phyloP scores from a whole-genome alignment of 2,113 vertebrate species.

The Orientallactaga bullata region DNA sequence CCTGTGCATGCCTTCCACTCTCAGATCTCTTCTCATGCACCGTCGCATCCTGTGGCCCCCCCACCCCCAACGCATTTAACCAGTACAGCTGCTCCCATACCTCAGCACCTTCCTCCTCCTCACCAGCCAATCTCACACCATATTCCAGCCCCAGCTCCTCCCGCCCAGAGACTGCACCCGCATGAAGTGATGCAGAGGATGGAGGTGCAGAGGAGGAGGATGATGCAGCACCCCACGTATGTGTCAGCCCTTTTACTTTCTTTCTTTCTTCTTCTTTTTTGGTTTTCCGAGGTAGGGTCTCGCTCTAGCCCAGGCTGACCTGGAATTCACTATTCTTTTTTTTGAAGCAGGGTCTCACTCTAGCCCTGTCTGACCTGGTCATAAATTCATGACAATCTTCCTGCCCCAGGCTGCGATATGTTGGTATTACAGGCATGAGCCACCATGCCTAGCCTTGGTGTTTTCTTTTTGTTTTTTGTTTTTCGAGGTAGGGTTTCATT shows the following conservation, averaged over 20 bases:
- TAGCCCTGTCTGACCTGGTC: no score
- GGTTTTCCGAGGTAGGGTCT: neutral
- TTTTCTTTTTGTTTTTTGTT: neutral
- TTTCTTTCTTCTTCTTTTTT: neutral
- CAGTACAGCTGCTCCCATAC: constrained; percentile 90
- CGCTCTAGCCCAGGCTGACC: neutral
- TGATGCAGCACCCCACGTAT: constrained; percentile 99
- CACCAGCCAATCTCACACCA: constrained; percentile 96
- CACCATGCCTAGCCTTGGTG: no score
- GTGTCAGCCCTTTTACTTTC: constrained; percentile 73
- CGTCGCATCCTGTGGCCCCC: constrained; percentile 92
- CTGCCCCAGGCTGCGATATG: no score
- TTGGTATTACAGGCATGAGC: no score
- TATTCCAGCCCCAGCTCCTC: constrained; percentile 92
- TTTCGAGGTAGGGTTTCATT: neutral
- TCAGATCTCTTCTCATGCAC: constrained; percentile 92
- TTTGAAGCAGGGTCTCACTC: no score
- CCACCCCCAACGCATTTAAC: constrained; percentile 93
- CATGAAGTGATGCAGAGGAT: constrained; percentile 98
- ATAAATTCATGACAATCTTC: no score
- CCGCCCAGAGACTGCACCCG: constrained; percentile 95
- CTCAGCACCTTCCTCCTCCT: constrained; percentile 93
- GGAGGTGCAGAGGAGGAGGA: constrained; percentile 96
- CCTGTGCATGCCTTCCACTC: constrained; percentile 96
- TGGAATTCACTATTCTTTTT: no score